Evolutionary conservation across 2,888 invertebrate species (phyloP), one percentile per base, ranked within the genome.

Genomic region (Cryptosula pallasiana): DNA sequence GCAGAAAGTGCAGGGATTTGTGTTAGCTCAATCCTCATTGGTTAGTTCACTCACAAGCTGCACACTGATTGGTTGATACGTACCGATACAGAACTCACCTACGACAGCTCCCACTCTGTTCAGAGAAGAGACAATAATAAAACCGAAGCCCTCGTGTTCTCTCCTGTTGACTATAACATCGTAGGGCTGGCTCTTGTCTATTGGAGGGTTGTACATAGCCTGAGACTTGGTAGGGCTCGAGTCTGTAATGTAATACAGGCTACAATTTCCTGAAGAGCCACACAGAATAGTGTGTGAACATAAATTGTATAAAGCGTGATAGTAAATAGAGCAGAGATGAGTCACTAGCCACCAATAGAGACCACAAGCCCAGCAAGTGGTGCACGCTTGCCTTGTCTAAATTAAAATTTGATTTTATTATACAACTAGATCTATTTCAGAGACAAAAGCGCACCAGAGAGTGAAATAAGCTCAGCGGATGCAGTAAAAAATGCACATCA

Each of bases 81-180:
- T 34, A 71, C 63, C 72, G 72, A 72, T 72, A 25, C 63, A 63
- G 71, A 58, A 81, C 78, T 82, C 80, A 82, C 84, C 84, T 77
- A 84, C 81, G 72, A 80, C 79, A 58, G 82, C 81, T 69, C 84
- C 84, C 3, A 80, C 76, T 74, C 82, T 81, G 35, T 82, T 82
- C 69, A 83, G 81, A 3, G 84, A 84, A 0, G 97, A 96, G 79
- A 98, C 97, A 77, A 99, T 96, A 69, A 98, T 97, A 86, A 99
- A 99, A 16, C 99, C 99, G 84, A 99, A 99, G 1, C 98, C 98
- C 85, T 99, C 98, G 76, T 91, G 93, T 80, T 96, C 95, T 82
- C 90, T 90, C 71, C 96, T 88, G 74, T 91, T 91, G 0, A 98
- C 93, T 0, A 92, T 91, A 1, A 98, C 94, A 86, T 97, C 95